These are phyloP conservation scores for Trichonephila inaurata DNA, from an alignment of 1,140 invertebrate genomes.

Conservation along the genomic window DNA sequence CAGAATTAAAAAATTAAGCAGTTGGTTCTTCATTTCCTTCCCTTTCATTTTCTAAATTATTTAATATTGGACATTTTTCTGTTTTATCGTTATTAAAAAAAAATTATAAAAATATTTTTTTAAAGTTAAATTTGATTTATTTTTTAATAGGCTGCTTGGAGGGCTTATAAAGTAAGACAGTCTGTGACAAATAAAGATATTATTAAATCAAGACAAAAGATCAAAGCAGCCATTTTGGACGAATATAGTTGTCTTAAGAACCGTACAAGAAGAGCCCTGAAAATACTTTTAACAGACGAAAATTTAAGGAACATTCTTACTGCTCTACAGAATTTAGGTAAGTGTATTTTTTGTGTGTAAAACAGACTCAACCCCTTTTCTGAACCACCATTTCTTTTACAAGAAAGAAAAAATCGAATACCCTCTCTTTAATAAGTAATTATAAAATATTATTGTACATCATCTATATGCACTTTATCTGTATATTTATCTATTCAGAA, in stretches of 20 bases:
- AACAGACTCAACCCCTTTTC: no score
- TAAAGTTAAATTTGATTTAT: neutral
- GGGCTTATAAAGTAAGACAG: slow-evolving; percentile 35
- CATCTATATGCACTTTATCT: no score
- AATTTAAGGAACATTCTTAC: slow-evolving; percentile 67
- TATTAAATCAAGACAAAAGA: slow-evolving; percentile 28
- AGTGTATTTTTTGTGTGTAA: neutral
- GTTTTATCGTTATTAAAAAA: no score
- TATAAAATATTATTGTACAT: no score
- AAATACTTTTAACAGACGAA: slow-evolving; percentile 36
- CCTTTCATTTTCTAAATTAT: no score
- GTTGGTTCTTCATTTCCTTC: no score
- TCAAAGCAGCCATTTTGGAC: slow-evolving; percentile 19
- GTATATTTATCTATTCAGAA: no score
- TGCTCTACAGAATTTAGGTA: slow-evolving; percentile 73
- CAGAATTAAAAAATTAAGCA: no score
- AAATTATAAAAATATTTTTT: neutral
- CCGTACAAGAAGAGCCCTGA: slow-evolving; percentile 57
- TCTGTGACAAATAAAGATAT: slow-evolving; percentile 20
- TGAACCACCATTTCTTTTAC: no score
- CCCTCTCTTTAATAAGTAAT: no score
- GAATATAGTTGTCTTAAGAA: slow-evolving; percentile 44
- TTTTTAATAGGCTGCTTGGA: slow-evolving; percentile 58
- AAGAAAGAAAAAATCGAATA: no score
- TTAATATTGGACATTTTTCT: no score